These are phyloP conservation scores for Dryadula phaetusa DNA, from an alignment of 2,888 invertebrate species.

Conservation along the genomic window DNA sequence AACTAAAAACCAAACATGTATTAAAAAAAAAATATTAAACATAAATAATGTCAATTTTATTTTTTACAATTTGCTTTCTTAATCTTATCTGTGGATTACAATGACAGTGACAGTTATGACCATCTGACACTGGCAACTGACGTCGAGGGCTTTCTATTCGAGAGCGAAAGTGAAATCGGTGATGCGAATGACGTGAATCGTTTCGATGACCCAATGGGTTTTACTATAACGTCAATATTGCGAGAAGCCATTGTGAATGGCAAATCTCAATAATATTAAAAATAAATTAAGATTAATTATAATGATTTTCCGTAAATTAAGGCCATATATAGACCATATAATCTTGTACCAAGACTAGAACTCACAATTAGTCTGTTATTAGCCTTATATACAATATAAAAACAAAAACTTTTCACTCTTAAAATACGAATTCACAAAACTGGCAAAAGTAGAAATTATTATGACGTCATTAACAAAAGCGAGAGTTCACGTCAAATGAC, in stretches of 20 bases:
- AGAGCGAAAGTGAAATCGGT: conserved; percentile 21
- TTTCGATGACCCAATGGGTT: neutral
- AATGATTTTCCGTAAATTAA: no score
- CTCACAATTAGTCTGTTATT: no score
- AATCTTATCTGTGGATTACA: neutral
- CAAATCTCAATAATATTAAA: neutral
- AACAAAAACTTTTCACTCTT: no score
- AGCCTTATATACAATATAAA: neutral
- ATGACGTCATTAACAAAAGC: conserved; percentile 19
- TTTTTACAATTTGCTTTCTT: neutral
- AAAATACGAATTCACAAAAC: neutral
- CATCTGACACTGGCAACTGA: neutral
- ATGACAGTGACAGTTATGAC: conserved; percentile 8
- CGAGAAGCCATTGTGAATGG: neutral
- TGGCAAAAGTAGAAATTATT: neutral
- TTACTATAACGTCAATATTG: neutral
- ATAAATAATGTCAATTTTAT: neutral
- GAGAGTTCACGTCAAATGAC: conserved; percentile 5
- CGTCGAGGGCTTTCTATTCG: conserved; percentile 5
- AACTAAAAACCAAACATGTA: no score
- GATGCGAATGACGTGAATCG: conserved; percentile 5
- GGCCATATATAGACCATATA: no score
- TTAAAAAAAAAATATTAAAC: no score
- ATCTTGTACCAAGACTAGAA: no score
- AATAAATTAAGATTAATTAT: neutral